These are phyloP conservation scores for Cheilosia pagana DNA, from an alignment of 2,888 invertebrate genomes.

Conservation along the genomic window DNA sequence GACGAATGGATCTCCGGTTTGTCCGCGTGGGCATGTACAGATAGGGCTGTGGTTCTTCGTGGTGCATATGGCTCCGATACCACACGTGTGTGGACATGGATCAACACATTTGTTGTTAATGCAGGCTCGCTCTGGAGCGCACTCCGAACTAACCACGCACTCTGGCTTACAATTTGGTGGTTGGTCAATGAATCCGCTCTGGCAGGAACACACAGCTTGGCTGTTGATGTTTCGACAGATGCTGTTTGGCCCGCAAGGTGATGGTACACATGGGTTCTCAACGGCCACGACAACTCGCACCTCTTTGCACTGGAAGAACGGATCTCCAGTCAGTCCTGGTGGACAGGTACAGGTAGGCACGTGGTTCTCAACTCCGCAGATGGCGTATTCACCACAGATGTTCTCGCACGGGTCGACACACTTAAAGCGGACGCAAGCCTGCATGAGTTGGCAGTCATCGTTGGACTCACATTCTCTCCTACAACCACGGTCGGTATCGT, in stretches of 20 bases:
- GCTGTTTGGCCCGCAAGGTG: slow-evolving; percentile 95
- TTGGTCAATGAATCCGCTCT: slow-evolving; percentile 90
- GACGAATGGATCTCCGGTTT: slow-evolving; percentile 93
- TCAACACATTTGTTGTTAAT: slow-evolving; percentile 93
- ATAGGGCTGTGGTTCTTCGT: slow-evolving; percentile 94
- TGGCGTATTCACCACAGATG: slow-evolving; percentile 91
- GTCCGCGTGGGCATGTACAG: slow-evolving; percentile 93
- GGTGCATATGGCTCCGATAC: slow-evolving; percentile 92
- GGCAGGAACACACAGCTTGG: slow-evolving; percentile 93
- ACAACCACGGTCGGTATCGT: slow-evolving; percentile 87
- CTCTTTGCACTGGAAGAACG: slow-evolving; percentile 90
- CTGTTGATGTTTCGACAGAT: slow-evolving; percentile 91
- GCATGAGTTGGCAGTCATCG: slow-evolving; percentile 88
- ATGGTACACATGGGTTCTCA: slow-evolving; percentile 90
- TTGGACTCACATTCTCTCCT: slow-evolving; percentile 91
- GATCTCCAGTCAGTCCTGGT: slow-evolving; percentile 91
- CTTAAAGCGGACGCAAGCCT: slow-evolving; percentile 92
- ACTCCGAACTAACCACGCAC: slow-evolving; percentile 94
- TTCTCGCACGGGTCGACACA: slow-evolving; percentile 94
- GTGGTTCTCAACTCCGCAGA: slow-evolving; percentile 91
- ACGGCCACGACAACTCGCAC: slow-evolving; percentile 83
- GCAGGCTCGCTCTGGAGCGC: slow-evolving; percentile 91
- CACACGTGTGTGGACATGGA: slow-evolving; percentile 94
- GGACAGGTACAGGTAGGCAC: slow-evolving; percentile 91
- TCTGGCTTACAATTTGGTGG: slow-evolving; percentile 93